Evolutionary conservation across 2,888 invertebrate genomes (phyloP).

Genomic region (Hydrotaea cyrtoneurina): DNA sequence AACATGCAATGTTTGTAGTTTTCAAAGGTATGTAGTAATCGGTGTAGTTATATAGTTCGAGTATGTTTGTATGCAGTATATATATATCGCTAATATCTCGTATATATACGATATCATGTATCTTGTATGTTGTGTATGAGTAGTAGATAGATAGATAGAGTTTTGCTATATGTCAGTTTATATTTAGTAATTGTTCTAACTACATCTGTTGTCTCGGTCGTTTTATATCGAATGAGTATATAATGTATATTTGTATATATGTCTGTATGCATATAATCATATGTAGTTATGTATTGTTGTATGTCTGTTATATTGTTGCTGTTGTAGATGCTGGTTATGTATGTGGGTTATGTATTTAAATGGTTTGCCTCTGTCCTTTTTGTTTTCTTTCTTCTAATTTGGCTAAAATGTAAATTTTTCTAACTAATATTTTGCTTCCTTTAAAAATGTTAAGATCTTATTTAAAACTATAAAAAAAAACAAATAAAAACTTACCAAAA

Average conservation of each 20-base stretch:
- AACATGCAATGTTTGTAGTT: background rate
- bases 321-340: conserved; percentile 10
- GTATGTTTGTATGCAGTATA: conserved; percentile 11
- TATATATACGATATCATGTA: background rate
- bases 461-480: conserved; percentile 4
- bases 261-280: background rate
- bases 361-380: too few relatives aligned
- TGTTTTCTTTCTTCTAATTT: conserved; percentile 4
- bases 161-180: background rate
- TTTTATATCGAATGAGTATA: background rate
- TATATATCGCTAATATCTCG: background rate
- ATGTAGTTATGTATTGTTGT: background rate
- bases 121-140: conserved; percentile 10
- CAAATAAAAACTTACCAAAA: conserved; percentile 53
- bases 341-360: conserved; percentile 19
- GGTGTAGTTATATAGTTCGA: conserved; percentile 1
- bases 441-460: conserved; percentile 31
- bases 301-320: background rate
- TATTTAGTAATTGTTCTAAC: conserved; percentile 23
- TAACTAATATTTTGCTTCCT: conserved; percentile 60
- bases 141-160: conserved; percentile 52
- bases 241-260: conserved; percentile 18
- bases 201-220: conserved; percentile 20
- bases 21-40: background rate
- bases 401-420: conserved; percentile 60